Base-by-base conservation (phyloP, 2,113 vertebrate genomes). In the Rhipidura dahli region DNA sequence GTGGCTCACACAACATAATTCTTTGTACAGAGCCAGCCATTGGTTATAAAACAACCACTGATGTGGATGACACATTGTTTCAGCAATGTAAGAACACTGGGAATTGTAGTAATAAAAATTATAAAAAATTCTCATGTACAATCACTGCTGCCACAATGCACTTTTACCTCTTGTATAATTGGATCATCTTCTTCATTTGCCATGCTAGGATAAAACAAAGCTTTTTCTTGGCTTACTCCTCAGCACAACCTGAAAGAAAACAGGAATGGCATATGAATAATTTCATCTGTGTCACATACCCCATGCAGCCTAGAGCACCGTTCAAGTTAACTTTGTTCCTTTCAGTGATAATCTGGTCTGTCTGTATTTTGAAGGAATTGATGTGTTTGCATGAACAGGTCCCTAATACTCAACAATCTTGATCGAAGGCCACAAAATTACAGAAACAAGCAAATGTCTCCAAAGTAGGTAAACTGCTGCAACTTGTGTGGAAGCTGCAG, bases 161-260 rank as follows among this genome's bases (percentile, higher is more conserved):
- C 35, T 75, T 95, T 95, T 97, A 99, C 99, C 99, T 99, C 99
- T 96, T 99, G 99, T 98, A 99, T 98, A 94, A 99, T 98, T 86
- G 99, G 99, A 97, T 99, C 99, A 92, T 99, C 99, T 88, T 99
- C 99, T 97, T 99, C 98, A 96, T 99, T 99, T 97, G 99, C 99
- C 99, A 99, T 99, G 97, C 96, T 98, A 99, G 96, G 97, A 95
- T 76, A 83, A 77, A 70, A 88, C 49, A 86, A 90, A 64, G 61
- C 66, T 89, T 61, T 88, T 80, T 83, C 85, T 92, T 87, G 79
- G 54, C 53, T 90, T 71, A 88, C 69, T 83, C 61, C 63, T 84
- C 76, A 24, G 82, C 73, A 91, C 89, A 78, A 87, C 50, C 97
- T 98, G 97, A 90, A 97, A 97, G 83, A 87, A 92, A 97, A 23